Conservation (phyloP, 2,888 invertebrate species). For the Barypeithes pellucidus region DNA sequence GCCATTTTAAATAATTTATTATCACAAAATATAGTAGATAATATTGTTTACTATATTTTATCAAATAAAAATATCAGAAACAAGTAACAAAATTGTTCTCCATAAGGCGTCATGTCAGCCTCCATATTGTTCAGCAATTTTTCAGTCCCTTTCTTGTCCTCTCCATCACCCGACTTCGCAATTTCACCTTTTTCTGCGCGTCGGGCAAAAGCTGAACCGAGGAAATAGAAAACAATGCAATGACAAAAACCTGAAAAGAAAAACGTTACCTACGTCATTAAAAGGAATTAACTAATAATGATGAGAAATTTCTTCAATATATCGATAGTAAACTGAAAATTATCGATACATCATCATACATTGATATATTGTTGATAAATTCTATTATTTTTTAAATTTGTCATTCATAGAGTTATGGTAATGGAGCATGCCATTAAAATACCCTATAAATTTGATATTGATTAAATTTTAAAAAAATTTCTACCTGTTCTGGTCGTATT, state of each 20-base stretch:
- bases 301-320: too few species aligned
- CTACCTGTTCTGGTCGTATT: constrained; percentile 89
- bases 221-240: constrained; percentile 93
- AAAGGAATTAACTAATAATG: background rate
- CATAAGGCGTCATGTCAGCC: background rate
- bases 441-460: too few species aligned
- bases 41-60: too few species aligned
- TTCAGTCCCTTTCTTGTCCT: constrained; percentile 11
- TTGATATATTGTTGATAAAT: too few species aligned
- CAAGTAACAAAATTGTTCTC: constrained; percentile 2
- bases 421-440: too few species aligned
- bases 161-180: constrained; percentile 16
- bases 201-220: constrained; percentile 86
- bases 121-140: constrained; percentile 15
- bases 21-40: too few species aligned
- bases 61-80: background rate
- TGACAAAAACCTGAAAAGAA: constrained; percentile 85
- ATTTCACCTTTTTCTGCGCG: constrained; percentile 69
- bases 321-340: too few species aligned
- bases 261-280: constrained; percentile 48
- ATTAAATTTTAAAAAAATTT: too few species aligned
- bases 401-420: too few species aligned
- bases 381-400: too few species aligned
- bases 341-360: too few species aligned
- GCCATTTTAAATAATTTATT: too few species aligned